Evolutionary conservation across 1,140 invertebrate genomes (phyloP), one percentile per base, ranked within the genome.

Genomic region (Drosophila ficusphila): DNA sequence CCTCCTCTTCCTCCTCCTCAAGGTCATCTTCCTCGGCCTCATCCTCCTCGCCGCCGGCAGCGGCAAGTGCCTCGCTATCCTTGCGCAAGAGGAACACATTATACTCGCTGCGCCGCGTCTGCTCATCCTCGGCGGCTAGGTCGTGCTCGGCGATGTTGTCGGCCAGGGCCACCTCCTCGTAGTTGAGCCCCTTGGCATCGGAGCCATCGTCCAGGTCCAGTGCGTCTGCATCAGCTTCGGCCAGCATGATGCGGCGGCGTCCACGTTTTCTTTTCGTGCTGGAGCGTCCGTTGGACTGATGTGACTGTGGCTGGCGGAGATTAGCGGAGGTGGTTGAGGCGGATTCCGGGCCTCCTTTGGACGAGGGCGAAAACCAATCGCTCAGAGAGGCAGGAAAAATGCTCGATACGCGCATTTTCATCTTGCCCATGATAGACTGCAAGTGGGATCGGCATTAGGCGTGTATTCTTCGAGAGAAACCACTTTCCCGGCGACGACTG

Each of bases 391-490:
- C 60, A 14, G 90, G 74, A 9, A 91, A 25, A 36, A 91, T 91
- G 51, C 74, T 90, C 2, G 86, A 77, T 1, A 91, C 73, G 7
- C 82, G 73, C 33, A 56, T 81, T 31, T 79, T 88, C 27, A 91
- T 56, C 67, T 88, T 91, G 12, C 76, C 78, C 53, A 91, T 88
- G 39, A 91, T 79, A 12, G 90, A 89, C 90, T 90, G 33, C 12
- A 88, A 33, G n/a, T 31, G 2, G 4, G 11, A 25, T 21, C 0
- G 2, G 14, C 0, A 53, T n/a, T 29, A 38, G 3, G 5, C 33
- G 12, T 3, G 8, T 1, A n/a, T n/a, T n/a, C 6, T 11, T 34
- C 11, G 18, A 5, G 12, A 2, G 4, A 21, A 8, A 16, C 34
- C 12, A 2, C 2, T 12, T 8, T 16, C 33, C 12, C 12, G 2